Evolutionary conservation across 2,113 vertebrate genomes (phyloP).

Genomic region (Pedetes capensis): DNA sequence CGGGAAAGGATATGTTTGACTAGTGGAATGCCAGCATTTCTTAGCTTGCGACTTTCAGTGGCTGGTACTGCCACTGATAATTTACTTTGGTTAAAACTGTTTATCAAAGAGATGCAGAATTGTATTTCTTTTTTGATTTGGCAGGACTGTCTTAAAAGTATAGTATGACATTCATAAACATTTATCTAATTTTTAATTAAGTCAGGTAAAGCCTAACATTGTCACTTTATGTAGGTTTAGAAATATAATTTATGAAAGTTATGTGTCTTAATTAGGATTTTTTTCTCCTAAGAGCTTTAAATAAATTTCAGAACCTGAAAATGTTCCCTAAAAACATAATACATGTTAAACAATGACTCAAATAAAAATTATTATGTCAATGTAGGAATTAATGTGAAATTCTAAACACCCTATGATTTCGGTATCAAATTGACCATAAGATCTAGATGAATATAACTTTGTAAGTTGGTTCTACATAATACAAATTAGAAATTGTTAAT

Average conservation of each 20-base stretch:
- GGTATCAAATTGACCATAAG: not conserved
- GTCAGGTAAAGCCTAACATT: not conserved
- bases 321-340: not conserved
- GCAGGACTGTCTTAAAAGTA: not conserved
- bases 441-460: not conserved
- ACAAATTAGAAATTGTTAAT: not conserved
- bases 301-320: not conserved
- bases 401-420: not conserved
- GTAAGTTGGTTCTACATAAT: not conserved
- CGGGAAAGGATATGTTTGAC: not conserved
- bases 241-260: not conserved
- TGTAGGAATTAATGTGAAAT: not conserved
- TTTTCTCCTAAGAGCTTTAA: not conserved
- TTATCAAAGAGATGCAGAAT: not conserved
- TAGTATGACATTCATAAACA: not conserved
- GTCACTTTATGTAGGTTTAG: not conserved
- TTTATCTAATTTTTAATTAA: not conserved
- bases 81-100: not conserved
- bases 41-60: not conserved
- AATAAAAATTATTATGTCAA: not conserved
- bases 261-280: not conserved
- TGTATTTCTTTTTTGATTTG: not conserved
- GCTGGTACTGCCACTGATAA: not conserved
- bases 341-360: not conserved
- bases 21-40: not conserved